A percentile compares a stretch with the other conserved stretches of the same genome.
Conservation (phyloP, 2,797 vertebrate genomes). For the Propithecus perrieri region DNA sequence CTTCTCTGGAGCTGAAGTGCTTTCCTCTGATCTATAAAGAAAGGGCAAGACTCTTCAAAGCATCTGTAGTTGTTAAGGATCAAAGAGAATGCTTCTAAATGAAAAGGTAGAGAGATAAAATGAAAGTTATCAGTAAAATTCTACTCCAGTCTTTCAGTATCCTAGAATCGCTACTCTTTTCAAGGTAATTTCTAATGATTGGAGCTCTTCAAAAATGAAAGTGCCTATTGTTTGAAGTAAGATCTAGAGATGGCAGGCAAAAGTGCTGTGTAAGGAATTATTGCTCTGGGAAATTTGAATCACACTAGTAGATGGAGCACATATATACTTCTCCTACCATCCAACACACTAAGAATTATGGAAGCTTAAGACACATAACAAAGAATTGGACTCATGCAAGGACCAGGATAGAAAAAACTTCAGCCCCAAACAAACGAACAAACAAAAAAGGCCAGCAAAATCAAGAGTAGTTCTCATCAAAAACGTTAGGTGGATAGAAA, state of each 20-base stretch:
- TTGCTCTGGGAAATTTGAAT: background rate
- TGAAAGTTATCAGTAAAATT: background rate
- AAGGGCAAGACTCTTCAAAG: conserved; percentile 55
- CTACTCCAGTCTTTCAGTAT: background rate
- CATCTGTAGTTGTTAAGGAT: conserved; percentile 37
- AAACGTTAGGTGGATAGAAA: background rate
- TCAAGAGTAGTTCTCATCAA: background rate
- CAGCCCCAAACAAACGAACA: background rate
- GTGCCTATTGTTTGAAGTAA: background rate
- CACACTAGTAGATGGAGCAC: too few relatives aligned
- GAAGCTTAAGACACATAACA: background rate
- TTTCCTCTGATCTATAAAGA: conserved; percentile 62
- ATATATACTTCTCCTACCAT: background rate
- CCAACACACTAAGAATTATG: background rate
- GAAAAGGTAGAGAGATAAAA: conserved; percentile 27
- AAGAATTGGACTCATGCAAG: background rate
- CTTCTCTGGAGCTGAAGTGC: background rate
- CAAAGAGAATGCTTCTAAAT: conserved; percentile 53
- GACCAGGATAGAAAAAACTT: background rate
- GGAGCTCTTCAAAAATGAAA: conserved; percentile 3
- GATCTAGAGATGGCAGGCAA: background rate
- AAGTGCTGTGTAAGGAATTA: background rate
- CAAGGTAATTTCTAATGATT: conserved; percentile 1
- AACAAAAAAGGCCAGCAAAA: background rate
- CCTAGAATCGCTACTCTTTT: background rate